Evolutionary conservation across 2,113 vertebrate species (phyloP).

Genomic region (Anolis carolinensis): DNA sequence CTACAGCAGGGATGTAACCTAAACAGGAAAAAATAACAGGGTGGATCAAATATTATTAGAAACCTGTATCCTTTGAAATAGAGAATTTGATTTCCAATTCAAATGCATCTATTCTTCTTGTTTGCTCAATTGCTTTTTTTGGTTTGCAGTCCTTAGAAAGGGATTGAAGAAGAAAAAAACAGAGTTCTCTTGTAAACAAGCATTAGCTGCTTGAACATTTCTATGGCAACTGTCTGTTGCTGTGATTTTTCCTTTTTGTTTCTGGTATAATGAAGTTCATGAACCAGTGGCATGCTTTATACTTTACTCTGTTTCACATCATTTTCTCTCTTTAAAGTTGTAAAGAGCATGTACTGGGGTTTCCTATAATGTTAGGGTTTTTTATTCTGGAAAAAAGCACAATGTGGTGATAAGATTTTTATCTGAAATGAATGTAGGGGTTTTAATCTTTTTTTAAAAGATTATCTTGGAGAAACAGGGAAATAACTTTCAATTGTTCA

Average conservation of each 20-base stretch:
- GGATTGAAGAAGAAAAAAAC: constrained; percentile 74
- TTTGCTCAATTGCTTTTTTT: constrained; percentile 80
- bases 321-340: constrained; percentile 78
- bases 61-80: constrained; percentile 76
- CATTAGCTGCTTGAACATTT: constrained; percentile 87
- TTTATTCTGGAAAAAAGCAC: constrained; percentile 75
- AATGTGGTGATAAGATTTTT: constrained; percentile 73
- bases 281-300: constrained; percentile 82
- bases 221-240: constrained; percentile 92
- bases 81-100: constrained; percentile 78
- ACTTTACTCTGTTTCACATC: constrained; percentile 77
- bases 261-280: constrained; percentile 81
- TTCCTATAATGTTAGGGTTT: constrained; percentile 78
- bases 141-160: constrained; percentile 81
- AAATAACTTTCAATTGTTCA: constrained; percentile 45
- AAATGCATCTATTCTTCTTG: constrained; percentile 76
- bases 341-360: constrained; percentile 76
- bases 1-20: constrained; percentile 81
- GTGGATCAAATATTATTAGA: constrained; percentile 76
- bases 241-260: constrained; percentile 72
- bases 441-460: constrained; percentile 61
- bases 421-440: constrained; percentile 79
- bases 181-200: constrained; percentile 89
- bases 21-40: constrained; percentile 69
- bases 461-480: constrained; percentile 81